A percentile compares a stretch with the other conserved stretches of the same genome.
phyloP scores from a whole-genome alignment of 2,113 vertebrate species.

The Glareola pratincola region DNA sequence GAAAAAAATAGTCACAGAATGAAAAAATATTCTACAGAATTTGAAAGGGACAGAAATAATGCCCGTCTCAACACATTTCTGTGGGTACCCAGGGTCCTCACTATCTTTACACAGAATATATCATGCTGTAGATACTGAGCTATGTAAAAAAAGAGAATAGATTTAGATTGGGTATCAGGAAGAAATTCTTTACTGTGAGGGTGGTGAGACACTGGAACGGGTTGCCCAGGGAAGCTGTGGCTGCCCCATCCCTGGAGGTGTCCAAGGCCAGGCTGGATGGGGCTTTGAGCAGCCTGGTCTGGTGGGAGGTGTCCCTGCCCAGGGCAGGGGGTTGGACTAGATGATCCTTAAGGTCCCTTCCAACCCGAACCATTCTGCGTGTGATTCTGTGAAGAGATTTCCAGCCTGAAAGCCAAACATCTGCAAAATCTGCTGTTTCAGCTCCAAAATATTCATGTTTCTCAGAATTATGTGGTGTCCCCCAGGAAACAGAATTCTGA shows the following conservation, averaged over 20 bases:
- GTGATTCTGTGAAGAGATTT: not conserved
- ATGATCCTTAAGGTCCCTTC: too few species aligned
- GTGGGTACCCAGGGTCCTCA: not conserved
- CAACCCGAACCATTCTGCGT: too few species aligned
- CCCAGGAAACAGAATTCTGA: not conserved
- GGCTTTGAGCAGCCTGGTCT: too few species aligned
- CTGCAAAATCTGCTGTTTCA: not conserved
- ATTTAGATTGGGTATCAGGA: not conserved
- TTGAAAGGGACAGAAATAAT: not conserved
- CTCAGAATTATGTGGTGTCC: not conserved
- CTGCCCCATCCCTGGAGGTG: too few species aligned
- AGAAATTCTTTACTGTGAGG: too few species aligned
- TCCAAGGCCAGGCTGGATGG: too few species aligned
- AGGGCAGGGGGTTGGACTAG: too few species aligned
- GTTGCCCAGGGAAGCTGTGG: too few species aligned
- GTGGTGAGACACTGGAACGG: too few species aligned
- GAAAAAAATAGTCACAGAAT: not conserved
- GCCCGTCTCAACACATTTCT: not conserved
- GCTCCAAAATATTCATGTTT: not conserved
- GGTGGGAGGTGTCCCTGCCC: too few species aligned
- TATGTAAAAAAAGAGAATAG: not conserved
- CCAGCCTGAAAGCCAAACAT: not conserved
- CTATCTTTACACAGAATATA: not conserved
- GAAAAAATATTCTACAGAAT: not conserved
- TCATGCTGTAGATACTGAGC: not conserved